Evolutionary conservation across 1,140 invertebrate genomes (phyloP).

Genomic region (Euglossa dilemma): DNA sequence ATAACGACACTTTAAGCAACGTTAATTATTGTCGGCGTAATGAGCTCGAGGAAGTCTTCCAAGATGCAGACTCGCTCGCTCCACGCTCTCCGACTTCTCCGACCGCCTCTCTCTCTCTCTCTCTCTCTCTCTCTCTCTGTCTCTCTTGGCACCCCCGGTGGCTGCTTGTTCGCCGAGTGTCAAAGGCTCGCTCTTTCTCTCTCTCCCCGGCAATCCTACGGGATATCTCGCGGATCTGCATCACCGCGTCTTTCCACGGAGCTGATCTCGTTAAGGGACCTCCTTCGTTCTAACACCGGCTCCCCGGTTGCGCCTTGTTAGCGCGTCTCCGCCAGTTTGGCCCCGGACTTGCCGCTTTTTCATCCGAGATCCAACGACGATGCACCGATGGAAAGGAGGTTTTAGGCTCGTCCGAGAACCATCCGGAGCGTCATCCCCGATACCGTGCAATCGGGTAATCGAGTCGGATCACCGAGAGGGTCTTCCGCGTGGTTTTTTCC

Average conservation of each 20-base stretch:
- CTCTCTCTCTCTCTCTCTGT: background rate
- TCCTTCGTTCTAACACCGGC: conserved; percentile 55
- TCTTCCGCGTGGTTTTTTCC: too few relatives aligned
- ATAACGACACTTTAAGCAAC: conserved; percentile 73
- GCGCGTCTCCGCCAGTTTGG: conserved; percentile 58
- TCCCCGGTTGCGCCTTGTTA: conserved; percentile 60
- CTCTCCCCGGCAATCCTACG: conserved; percentile 52
- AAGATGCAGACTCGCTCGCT: conserved; percentile 54
- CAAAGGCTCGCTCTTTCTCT: conserved; percentile 42
- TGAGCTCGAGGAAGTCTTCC: conserved; percentile 71
- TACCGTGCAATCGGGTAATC: background rate
- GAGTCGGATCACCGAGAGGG: background rate
- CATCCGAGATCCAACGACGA: background rate
- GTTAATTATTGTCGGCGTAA: conserved; percentile 75
- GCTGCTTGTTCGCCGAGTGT: conserved; percentile 43
- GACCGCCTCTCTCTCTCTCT: conserved; percentile 8
- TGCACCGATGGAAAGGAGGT: conserved; percentile 28
- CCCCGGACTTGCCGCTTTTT: conserved; percentile 34
- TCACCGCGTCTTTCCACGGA: conserved; percentile 62
- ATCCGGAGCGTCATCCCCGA: too few relatives aligned
- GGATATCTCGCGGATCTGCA: conserved; percentile 67
- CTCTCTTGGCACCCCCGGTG: background rate
- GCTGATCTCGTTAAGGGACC: conserved; percentile 68
- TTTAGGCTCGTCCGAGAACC: background rate
- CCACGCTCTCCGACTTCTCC: background rate